Evolutionary conservation across 2,113 vertebrate species (phyloP), one percentile per base, ranked within the genome.

Genomic region (Saccopteryx leptura): DNA sequence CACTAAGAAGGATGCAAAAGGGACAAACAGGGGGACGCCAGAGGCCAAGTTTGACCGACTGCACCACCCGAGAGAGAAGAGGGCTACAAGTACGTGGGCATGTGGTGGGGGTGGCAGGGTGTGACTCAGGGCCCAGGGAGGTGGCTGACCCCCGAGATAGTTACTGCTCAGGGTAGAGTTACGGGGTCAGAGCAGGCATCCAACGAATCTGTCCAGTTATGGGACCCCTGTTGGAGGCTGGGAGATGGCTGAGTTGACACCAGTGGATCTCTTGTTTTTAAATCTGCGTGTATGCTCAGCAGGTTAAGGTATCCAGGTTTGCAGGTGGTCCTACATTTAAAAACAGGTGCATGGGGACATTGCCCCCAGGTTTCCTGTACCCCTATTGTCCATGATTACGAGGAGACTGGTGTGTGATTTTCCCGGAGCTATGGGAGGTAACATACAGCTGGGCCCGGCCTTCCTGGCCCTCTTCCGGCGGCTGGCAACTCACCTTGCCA

Each of bases 401-500:
- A 71, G 80, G 79, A 71, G 92, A 75, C 61, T 94, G 76, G 85
- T 63, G 33, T 96, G 95, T 95, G 6, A 58, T 95, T 97, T 96
- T 75, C 33, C 69, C 85, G 86, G 78, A 79, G 39, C 23, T 48
- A 71, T 65, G 88, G 39, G 58, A 96, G 88, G 78, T 50, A 94
- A 91, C 93, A 24, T 5, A 39, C 5, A 26, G n/a, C 39, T 52
- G 58, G 26, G 58, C 48, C 31, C 65, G 69, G 2, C 8, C 88
- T 50, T 65, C 21, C 13, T 23, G 48, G 63, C 4, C 17, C n/a
- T 56, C 28, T 66, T 68, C 17, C 61, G 18, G 2, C 24, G 39
- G 2, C 46, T 52, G 24, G 18, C 19, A 58, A 19, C 7, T 66
- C 24, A 58, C 58, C 46, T 33, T 23, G n/a, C 31, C 15, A 0